Base-by-base conservation (phyloP, 2,888 invertebrate genomes). In the Netelia melanura region DNA sequence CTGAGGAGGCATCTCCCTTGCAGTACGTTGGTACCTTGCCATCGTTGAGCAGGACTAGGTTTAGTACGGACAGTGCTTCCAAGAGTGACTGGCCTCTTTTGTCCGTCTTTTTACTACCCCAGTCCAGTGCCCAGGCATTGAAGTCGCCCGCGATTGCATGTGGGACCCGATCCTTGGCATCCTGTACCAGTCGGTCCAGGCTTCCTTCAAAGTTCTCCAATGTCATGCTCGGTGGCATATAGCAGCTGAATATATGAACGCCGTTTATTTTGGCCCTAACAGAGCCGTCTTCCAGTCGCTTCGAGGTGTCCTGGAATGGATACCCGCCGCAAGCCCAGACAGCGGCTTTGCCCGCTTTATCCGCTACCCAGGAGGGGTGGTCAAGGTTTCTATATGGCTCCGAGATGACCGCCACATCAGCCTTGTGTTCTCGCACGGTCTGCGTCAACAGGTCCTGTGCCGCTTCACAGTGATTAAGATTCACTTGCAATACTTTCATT, bases 91-190 rank as follows among this genome's bases (percentile, higher is more conserved):
- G 64, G 1, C 88, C 88, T 56, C 88, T 67, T 17, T 58, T 30
- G 44, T 85, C 86, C 0, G 89, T 89, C 72, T 68, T 67, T 3
- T 83, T 81, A 75, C 86, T 87, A 43, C 87, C 87, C 89, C 88
- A 86, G 58, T 87, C 87, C 0, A 85, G 78, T 25, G 86, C 86
- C 86, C 83, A 85, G 68, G 85, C 77, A 30, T 88, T 87, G 58
- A 87, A 86, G 68, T 86, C 88, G 0, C 86, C 88, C 23, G 88
- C 86, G 23, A 88, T 86, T 61, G 38, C 84, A 2, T 83, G 48
- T 14, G 85, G 87, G 17, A 2, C 44, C 8, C 80, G 68, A 21
- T 84, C 82, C 43, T 38, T 84, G 14, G 86, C 84, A 21, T 86
- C 87, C 3, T 71, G 70, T 21, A 78, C 76, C 21, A 88, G 78